Percentiles rank a stretch among this genome's conserved stretches.
Evolutionary conservation across 2,888 invertebrate species (phyloP).

Genomic region (Sericinus montela): DNA sequence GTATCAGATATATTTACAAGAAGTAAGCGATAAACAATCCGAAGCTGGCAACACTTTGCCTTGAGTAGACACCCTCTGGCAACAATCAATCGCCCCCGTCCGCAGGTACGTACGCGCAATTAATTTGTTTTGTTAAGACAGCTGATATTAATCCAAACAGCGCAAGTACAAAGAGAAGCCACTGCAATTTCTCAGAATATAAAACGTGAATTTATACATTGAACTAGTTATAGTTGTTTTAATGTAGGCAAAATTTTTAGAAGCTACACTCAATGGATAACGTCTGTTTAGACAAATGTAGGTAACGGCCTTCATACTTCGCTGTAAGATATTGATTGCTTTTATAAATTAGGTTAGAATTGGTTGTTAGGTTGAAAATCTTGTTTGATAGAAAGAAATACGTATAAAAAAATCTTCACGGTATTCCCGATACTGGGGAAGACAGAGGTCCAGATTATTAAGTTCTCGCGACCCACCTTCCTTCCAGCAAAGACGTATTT

Average conservation of each 20-base stretch:
- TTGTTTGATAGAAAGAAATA: too few species aligned
- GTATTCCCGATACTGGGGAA: too few species aligned
- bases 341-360: background rate
- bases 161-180: background rate
- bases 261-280: background rate
- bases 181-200: background rate
- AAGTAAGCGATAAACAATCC: constrained; percentile 4
- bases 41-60: background rate
- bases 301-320: background rate
- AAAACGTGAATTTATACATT: background rate
- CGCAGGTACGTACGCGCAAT: background rate
- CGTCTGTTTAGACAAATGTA: background rate
- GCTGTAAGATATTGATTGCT: background rate
- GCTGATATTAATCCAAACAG: constrained; percentile 6
- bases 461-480: too few species aligned
- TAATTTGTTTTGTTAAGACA: constrained; percentile 10
- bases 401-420: too few species aligned
- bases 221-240: background rate
- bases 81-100: background rate
- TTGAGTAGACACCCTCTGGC: constrained; percentile 6
- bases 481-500: too few species aligned
- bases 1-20: background rate
- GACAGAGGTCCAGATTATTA: too few species aligned
- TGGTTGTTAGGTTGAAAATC: too few species aligned
- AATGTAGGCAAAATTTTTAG: background rate